phyloP scores from a whole-genome alignment of 1,140 invertebrate genomes.

The Saccostrea echinata region DNA sequence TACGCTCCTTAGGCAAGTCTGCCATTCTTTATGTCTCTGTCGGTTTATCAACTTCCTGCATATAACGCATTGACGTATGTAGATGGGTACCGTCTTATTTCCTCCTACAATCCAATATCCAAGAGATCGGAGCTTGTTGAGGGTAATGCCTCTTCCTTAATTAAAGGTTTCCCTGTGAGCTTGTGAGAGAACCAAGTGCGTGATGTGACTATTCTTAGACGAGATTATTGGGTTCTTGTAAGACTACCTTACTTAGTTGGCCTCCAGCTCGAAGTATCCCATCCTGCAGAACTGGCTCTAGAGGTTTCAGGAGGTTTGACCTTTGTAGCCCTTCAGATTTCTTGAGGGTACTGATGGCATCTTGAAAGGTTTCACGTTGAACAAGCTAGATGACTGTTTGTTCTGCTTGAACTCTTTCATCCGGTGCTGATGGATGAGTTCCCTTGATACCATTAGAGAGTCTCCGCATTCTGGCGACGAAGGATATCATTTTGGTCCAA shows the following conservation, averaged over 20 bases:
- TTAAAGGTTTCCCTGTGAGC: constrained; percentile 48
- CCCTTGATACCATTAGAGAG: constrained; percentile 48
- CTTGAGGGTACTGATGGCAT: constrained; percentile 19
- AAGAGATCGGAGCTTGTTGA: constrained; percentile 49
- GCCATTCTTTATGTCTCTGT: constrained; percentile 55
- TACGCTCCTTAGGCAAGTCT: constrained; percentile 52
- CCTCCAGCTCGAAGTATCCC: constrained; percentile 56
- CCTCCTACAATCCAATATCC: constrained; percentile 59
- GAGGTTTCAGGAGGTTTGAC: constrained; percentile 29
- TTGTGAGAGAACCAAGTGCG: constrained; percentile 45
- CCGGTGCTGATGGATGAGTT: constrained; percentile 16
- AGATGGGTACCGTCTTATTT: constrained; percentile 27
- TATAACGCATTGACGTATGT: constrained; percentile 55
- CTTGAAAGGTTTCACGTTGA: constrained; percentile 50
- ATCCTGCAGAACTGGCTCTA: constrained; percentile 52
- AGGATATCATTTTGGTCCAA: constrained; percentile 30
- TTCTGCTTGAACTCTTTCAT: constrained; percentile 47
- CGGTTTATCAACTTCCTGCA: constrained; percentile 52
- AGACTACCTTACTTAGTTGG: constrained; percentile 40
- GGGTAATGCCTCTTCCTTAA: constrained; percentile 59
- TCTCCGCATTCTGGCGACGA: constrained; percentile 42
- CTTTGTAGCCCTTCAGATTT: background rate
- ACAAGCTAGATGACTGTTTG: constrained; percentile 23
- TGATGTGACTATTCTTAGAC: constrained; percentile 50
- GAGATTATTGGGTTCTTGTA: constrained; percentile 53